Base-by-base conservation (phyloP, 2,888 invertebrate genomes). In the Ormyrus labotus region DNA sequence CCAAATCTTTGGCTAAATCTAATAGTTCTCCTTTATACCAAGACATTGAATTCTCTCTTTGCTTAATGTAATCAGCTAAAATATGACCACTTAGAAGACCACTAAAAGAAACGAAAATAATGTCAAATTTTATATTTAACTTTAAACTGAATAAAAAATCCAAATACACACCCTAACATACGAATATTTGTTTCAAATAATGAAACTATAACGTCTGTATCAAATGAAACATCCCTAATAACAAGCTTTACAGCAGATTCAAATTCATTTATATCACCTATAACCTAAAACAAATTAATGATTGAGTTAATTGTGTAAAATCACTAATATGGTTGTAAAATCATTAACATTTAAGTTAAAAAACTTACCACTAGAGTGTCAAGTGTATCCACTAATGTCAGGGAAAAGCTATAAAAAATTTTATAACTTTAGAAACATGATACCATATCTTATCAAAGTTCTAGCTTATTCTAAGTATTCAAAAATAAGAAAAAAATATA, bases 101-200 rank as follows among this genome's bases (percentile, higher is more conserved):
- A 5, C 97, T 97, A 88, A 55, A 81, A 78, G 34, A 34, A 63
- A 65, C 19, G 65, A 68, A 61, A 63, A 65, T 77, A 53, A 60
- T 34, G 63, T 50, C 50, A 61, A 75, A 19, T 55, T 64, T 67
- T 55, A 70, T 45, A 77, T 69, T 58, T 65, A 1, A 10, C 13
- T 68, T 19, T 64, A n/a, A 10, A 50, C 48, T 13, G 55, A 69
- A 19, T 73, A 63, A 34, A 34, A 63, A 55, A 47, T 11, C 47
- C 11, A 51, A 68, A 75, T 72, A 90, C 93, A 93, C 91, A 97
- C 95, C 99, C 99, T n/a, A 99, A 92, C 92, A 99, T 95, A 85
- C 99, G 93, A 86, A 99, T 99, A 91, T 99, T 99, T 8, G 98
- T 98, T 92, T 99, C 99, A 91, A 99, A 99, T 5, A 99, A 97